A percentile compares a stretch with the other conserved stretches of the same genome.
Conservation (phyloP, 2,113 vertebrate genomes). For the Passer montanus region DNA sequence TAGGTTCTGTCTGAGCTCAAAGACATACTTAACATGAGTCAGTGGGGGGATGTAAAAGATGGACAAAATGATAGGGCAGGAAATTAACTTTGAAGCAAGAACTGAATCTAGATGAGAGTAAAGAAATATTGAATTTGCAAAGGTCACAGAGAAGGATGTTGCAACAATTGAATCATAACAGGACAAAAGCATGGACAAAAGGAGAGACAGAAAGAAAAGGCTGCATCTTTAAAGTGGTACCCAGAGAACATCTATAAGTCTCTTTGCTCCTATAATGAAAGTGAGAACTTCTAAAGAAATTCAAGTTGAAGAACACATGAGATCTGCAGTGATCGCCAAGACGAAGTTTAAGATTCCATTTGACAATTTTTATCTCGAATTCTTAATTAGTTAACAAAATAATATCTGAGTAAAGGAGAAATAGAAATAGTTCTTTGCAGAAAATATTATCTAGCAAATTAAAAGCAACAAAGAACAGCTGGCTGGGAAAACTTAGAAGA, state of each 20-base stretch:
- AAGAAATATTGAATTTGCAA: slow-evolving; percentile 28
- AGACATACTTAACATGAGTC: not conserved
- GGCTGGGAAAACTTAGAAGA: not conserved
- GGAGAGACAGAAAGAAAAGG: not conserved
- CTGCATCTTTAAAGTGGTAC: not conserved
- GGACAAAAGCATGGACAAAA: not conserved
- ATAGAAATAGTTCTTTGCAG: not conserved
- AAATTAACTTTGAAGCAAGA: slow-evolving; percentile 25
- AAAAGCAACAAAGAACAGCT: not conserved
- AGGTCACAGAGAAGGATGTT: slow-evolving; percentile 33
- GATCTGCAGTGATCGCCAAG: not conserved
- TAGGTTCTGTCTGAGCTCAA: not conserved
- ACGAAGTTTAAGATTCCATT: not conserved
- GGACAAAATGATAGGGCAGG: not conserved
- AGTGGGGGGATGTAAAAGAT: not conserved
- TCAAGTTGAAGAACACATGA: not conserved
- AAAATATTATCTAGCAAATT: not conserved
- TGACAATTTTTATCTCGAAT: not conserved
- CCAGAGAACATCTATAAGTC: not conserved
- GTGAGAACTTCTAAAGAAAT: not conserved
- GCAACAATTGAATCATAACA: not conserved
- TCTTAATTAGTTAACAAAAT: not conserved
- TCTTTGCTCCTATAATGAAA: not conserved
- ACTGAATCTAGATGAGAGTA: not conserved
- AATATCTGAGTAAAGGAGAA: not conserved